A percentile compares a stretch with the other conserved stretches of the same genome.
phyloP scores from a whole-genome alignment of 2,113 vertebrate species.

The Illadopsis cleaveri region DNA sequence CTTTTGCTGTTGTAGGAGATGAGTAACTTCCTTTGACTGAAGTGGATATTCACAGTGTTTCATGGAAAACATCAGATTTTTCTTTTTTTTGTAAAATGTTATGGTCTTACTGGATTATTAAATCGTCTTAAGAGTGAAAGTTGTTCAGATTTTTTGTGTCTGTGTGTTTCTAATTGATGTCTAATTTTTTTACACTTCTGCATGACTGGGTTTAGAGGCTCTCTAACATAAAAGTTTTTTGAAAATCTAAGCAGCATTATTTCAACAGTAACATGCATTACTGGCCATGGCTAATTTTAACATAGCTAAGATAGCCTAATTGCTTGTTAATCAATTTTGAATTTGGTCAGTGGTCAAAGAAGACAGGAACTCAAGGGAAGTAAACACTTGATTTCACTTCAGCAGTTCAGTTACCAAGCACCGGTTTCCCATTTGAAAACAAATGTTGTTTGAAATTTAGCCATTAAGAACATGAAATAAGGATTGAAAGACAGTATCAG shows the following conservation, averaged over 20 bases:
- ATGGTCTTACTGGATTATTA: background rate
- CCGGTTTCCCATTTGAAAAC: background rate
- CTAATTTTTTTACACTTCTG: background rate
- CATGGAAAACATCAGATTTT: background rate
- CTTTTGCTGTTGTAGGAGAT: background rate
- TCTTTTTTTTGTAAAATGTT: background rate
- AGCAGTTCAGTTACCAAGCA: background rate
- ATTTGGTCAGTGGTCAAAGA: background rate
- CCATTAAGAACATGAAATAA: background rate
- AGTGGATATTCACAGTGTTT: background rate
- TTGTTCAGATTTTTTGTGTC: background rate
- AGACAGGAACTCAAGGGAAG: background rate
- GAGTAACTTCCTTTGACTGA: background rate
- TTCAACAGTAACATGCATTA: background rate
- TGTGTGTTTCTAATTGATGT: background rate
- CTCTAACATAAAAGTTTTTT: background rate
- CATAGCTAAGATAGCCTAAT: background rate
- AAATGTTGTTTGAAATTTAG: background rate
- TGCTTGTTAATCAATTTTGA: background rate
- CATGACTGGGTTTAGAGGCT: background rate
- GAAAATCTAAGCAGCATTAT: background rate
- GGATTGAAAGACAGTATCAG: background rate
- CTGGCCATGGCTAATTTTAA: background rate
- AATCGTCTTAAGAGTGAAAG: background rate
- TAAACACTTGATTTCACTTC: background rate